Evolutionary conservation across 2,797 vertebrate species (phyloP).

Genomic region (Ciconia nigra): DNA sequence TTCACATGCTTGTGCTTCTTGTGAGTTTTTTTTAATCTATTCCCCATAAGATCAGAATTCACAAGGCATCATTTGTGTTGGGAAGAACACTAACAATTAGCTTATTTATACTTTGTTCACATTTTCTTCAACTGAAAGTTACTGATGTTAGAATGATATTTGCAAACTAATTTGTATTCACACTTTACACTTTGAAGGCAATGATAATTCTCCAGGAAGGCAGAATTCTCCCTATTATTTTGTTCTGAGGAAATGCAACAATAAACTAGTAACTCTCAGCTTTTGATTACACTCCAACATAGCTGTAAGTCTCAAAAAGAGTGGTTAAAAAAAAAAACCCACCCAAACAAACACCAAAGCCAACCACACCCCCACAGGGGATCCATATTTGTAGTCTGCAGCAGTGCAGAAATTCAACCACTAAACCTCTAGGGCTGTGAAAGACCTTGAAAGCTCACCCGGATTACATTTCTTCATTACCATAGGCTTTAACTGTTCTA

Average conservation of each 20-base stretch:
- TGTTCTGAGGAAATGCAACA: conserved; percentile 26
- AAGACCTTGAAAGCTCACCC: neutral
- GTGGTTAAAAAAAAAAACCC: neutral
- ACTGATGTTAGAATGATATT: neutral
- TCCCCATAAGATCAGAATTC: neutral
- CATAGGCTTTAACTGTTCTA: neutral
- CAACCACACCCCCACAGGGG: neutral
- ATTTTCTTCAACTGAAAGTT: neutral
- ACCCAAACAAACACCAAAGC: neutral
- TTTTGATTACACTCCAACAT: conserved; percentile 19
- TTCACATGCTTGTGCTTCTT: neutral
- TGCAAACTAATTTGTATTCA: conserved; percentile 36
- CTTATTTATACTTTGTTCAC: neutral
- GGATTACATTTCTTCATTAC: neutral
- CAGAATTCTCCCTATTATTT: neutral
- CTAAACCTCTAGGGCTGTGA: neutral
- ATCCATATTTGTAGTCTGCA: neutral
- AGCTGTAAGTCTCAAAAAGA: neutral
- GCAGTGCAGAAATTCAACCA: neutral
- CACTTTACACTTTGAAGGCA: neutral
- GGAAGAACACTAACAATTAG: neutral
- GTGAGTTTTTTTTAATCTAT: neutral
- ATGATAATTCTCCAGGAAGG: neutral
- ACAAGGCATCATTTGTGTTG: neutral
- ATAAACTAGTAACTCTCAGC: neutral